A percentile compares a stretch with the other conserved stretches of the same genome.
phyloP scores from a whole-genome alignment of 1,140 invertebrate genomes.

The Daktulosphaira vitifoliae region DNA sequence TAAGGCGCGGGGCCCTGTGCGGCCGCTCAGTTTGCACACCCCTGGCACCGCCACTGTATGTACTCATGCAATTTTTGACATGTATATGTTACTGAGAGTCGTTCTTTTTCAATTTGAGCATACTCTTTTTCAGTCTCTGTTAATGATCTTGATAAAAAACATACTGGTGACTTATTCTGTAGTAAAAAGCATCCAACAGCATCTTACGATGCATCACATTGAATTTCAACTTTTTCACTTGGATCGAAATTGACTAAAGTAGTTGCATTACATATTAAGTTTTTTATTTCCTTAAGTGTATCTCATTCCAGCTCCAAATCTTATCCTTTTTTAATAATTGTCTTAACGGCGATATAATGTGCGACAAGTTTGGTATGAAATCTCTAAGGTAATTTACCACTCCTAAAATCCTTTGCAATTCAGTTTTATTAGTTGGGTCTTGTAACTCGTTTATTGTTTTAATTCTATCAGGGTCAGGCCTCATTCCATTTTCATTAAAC shows the following conservation, averaged over 20 bases:
- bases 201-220: neutral
- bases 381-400: neutral
- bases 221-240: neutral
- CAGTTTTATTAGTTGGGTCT: conserved; percentile 39
- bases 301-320: neutral
- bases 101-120: too few relatives aligned
- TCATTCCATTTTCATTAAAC: conserved; percentile 40
- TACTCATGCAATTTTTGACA: too few relatives aligned
- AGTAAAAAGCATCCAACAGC: neutral
- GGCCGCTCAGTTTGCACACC: too few relatives aligned
- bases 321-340: neutral
- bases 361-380: neutral
- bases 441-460: conserved; percentile 42
- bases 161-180: neutral
- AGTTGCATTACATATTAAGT: neutral
- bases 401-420: neutral
- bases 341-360: neutral
- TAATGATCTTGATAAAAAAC: neutral
- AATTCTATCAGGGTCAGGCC: conserved; percentile 39
- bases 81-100: too few relatives aligned
- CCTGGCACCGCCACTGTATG: too few relatives aligned
- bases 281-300: neutral
- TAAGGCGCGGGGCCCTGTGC: too few relatives aligned
- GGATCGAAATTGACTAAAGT: neutral
- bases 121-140: neutral